Base-by-base conservation (phyloP, 2,113 vertebrate species). In the Lampris megalopsis region DNA sequence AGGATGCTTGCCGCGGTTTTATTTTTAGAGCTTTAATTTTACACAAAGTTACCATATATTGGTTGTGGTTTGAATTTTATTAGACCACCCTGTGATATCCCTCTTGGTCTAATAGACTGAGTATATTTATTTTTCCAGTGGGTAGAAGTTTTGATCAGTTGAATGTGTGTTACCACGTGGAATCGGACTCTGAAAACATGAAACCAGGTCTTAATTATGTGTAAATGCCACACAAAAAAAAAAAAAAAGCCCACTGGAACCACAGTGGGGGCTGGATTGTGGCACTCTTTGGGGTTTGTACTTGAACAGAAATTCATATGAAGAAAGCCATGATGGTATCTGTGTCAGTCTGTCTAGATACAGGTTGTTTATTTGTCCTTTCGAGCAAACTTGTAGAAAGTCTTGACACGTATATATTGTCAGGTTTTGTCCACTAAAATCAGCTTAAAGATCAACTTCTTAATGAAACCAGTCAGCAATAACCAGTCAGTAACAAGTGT, bases 401-500 rank as follows among this genome's bases (percentile, higher is more conserved):
- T 9, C 38, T 9, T 10, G 8, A 42, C 58, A 58, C 58, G 11
- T 24, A 24, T 24, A 24, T 24, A 24, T 24, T 24, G 24, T 24
- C 24, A 77, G 3, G 36, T 53, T 0, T 10, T 45, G 1, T 45
- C 24, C 59, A 43, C 40, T 62, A 42, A 2, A 5, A 62, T 2
- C 53, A 10, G 13, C 53, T 0, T 8, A 11, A 24, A 47, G 36
- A 71, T 74, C 66, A 67, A 75, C 60, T 11, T 6, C 43, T 38
- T 41, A 9, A 11, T 52, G 42, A 36, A 64, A 76, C 60, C 37
- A 47, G 3, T 2, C 36, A 63, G 36, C 73, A 74, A 70, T 71
- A 71, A 77, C 41, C 63, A 62, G 56, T 11, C 72, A 65, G 43
- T 72, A 72, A 69, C 13, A 9, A 47, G 50, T 13, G 50, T 53